Evolutionary conservation across 2,888 invertebrate genomes (phyloP), one percentile per base, ranked within the genome.

Genomic region (Drosophila rellima): DNA sequence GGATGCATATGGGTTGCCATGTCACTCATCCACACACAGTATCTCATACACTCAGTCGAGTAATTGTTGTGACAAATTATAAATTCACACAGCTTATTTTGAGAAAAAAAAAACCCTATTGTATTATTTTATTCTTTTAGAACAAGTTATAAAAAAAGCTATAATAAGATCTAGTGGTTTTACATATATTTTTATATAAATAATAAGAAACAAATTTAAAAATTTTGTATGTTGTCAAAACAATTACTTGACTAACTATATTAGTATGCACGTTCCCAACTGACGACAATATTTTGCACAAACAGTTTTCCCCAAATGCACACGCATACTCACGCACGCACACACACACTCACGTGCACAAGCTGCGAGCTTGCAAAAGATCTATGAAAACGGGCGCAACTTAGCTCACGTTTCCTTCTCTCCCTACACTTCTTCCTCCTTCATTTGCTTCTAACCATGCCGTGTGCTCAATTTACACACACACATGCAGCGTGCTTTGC

Each of bases 401-500:
- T 78, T 64, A 66, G 63, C 59, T 61, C 56, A 54, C 61, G 54
- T 59, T 65, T 56, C 63, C 61, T 52, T 13, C 48, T 48, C 61
- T 61, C 56, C 79, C 70, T 35, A 51, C 62, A 74, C 73, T 52
- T 66, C 55, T 74, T 78, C 70, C 74, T 74, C 54, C 78, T 63
- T 35, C 60, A 39, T 63, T 63, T 47, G 69, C 61, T 70, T 59
- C 70, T 73, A 82, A 72, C 68, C 83, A 83, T 70, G 75, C 80
- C 73, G 78, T 86, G 84, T 84, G 83, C 84, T 85, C 83, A 84
- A 84, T 84, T 84, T 70, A 72, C 55, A 76, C 26, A 39, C 18
- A 50, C 26, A 18, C 15, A 44, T 8, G 18, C 31, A 47, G 8
- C 17, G 17, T 57, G 50, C 44, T 50, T 11, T 59, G 33, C 45